Evolutionary conservation across 2,888 invertebrate genomes (phyloP).

Genomic region (Leptura quadrifasciata): DNA sequence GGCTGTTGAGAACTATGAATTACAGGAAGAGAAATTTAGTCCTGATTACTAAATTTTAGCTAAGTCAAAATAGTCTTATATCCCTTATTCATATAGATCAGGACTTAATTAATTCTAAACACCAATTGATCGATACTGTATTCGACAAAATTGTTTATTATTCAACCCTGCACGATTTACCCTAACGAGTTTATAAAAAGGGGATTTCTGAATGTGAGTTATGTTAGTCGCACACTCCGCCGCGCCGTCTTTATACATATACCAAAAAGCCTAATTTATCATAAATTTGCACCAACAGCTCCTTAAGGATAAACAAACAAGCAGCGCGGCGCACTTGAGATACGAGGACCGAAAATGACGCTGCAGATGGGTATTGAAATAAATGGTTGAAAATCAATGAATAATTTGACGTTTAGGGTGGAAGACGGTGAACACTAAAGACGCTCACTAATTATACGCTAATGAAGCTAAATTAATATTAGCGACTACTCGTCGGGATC

Average conservation of each 20-base stretch:
- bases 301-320: conserved; percentile 33
- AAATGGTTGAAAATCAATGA: conserved; percentile 46
- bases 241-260: neutral
- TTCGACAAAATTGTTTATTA: neutral
- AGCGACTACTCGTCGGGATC: conserved; percentile 56
- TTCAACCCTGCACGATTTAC: neutral
- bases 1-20: too few relatives aligned
- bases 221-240: neutral
- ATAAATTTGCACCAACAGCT: conserved; percentile 40
- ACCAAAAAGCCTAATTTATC: conserved; percentile 36
- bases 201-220: neutral
- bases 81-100: too few relatives aligned
- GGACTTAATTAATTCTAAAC: neutral
- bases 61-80: too few relatives aligned
- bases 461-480: conserved; percentile 61
- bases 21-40: neutral
- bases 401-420: conserved; percentile 43
- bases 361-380: conserved; percentile 41
- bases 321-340: conserved; percentile 19
- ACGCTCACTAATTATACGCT: conserved; percentile 57
- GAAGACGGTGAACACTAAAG: conserved; percentile 55
- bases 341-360: conserved; percentile 19
- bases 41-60: neutral
- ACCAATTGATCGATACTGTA: neutral
- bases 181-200: conserved; percentile 11